Evolutionary conservation across 1,140 invertebrate species (phyloP).

Genomic region (Dendrolimus punctatus): DNA sequence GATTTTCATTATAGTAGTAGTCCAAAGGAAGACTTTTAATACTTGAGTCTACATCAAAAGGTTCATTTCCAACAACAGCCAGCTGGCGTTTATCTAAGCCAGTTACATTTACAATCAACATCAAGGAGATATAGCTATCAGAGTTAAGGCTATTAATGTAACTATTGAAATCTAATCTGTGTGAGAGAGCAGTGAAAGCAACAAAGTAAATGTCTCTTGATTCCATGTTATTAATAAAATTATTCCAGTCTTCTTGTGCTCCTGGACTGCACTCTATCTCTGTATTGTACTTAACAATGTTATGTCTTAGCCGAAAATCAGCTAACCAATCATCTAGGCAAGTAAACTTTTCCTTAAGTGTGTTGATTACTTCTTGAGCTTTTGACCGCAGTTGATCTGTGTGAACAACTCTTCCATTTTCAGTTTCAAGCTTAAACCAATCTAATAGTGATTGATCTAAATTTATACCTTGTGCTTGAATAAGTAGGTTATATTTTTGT

Average conservation of each 20-base stretch:
- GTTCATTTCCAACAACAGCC: slow-evolving; percentile 17
- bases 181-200: slow-evolving; percentile 15
- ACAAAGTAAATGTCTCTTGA: slow-evolving; percentile 18
- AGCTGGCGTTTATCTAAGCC: slow-evolving; percentile 18
- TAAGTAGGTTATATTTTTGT: slow-evolving; percentile 19
- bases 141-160: slow-evolving; percentile 14
- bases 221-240: slow-evolving; percentile 12
- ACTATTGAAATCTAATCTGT: slow-evolving; percentile 18
- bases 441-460: slow-evolving; percentile 20
- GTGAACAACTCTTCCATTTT: slow-evolving; percentile 16
- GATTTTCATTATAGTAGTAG: slow-evolving; percentile 17
- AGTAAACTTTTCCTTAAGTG: slow-evolving; percentile 16
- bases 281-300: slow-evolving; percentile 16
- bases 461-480: slow-evolving; percentile 14
- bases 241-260: slow-evolving; percentile 17
- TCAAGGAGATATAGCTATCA: slow-evolving; percentile 17
- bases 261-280: slow-evolving; percentile 11
- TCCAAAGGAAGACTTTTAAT: slow-evolving; percentile 18
- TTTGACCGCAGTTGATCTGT: slow-evolving; percentile 17
- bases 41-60: slow-evolving; percentile 11
- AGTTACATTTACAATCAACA: slow-evolving; percentile 15
- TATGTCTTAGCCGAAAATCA: slow-evolving; percentile 21
- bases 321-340: slow-evolving; percentile 22
- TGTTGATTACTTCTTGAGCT: slow-evolving; percentile 15
- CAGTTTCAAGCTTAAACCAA: slow-evolving; percentile 17